Evolutionary conservation across 2,888 invertebrate species (phyloP).

Genomic region (Drosophila putrida): DNA sequence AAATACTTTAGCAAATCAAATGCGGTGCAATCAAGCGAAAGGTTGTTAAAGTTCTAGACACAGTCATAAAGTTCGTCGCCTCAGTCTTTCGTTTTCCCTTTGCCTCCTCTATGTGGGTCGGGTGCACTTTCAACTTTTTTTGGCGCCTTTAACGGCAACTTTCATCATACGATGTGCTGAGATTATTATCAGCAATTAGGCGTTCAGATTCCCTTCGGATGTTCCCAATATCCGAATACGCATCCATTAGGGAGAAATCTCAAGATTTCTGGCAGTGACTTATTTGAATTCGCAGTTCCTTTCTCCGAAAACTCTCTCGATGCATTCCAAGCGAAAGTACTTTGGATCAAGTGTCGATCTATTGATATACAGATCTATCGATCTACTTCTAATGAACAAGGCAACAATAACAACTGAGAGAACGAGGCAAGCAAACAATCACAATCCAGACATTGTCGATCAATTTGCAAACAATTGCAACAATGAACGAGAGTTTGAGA

Average conservation of each 20-base stretch:
- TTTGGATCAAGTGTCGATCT: conserved; percentile 9
- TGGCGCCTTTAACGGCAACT: conserved; percentile 28
- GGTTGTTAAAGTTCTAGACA: conserved; percentile 47
- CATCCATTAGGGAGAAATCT: conserved; percentile 39
- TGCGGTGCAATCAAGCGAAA: conserved; percentile 58
- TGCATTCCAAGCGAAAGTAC: conserved; percentile 69
- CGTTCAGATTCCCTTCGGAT: conserved; percentile 38
- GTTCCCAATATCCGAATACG: conserved; percentile 6
- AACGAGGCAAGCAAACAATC: conserved; percentile 40
- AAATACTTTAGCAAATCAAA: conserved; percentile 61
- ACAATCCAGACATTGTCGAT: conserved; percentile 42
- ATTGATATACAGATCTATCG: background rate
- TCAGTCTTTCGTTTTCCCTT: conserved; percentile 17
- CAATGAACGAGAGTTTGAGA: conserved; percentile 64
- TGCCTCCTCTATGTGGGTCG: conserved; percentile 40
- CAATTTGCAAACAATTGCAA: conserved; percentile 68
- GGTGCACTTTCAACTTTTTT: conserved; percentile 57
- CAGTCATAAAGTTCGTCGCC: conserved; percentile 47
- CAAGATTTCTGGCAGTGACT: conserved; percentile 14
- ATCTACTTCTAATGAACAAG: conserved; percentile 5
- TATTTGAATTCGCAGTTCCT: conserved; percentile 45
- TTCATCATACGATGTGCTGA: conserved; percentile 36
- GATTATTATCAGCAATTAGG: conserved; percentile 71
- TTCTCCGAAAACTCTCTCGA: conserved; percentile 55
- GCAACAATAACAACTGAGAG: conserved; percentile 27